These are phyloP conservation scores for Scleropages formosus DNA, from an alignment of 2,797 vertebrate species.

Conservation along the genomic window DNA sequence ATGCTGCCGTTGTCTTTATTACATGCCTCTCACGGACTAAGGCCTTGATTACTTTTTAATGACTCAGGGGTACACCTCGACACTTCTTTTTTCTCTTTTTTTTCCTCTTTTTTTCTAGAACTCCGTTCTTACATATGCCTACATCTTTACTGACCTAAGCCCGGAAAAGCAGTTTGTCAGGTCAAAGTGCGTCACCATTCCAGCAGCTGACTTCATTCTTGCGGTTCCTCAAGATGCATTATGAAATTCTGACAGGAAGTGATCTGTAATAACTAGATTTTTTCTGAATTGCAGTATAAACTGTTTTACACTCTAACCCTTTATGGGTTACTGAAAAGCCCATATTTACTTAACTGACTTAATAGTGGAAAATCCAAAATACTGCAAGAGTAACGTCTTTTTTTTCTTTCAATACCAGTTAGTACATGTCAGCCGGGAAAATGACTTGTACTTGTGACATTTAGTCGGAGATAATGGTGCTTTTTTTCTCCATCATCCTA, in stretches of 20 bases:
- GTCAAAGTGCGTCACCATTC: neutral
- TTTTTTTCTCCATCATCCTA: neutral
- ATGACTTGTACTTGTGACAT: too few relatives aligned
- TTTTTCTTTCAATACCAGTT: neutral
- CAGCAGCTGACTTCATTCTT: too few relatives aligned
- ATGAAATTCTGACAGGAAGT: too few relatives aligned
- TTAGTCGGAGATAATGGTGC: neutral
- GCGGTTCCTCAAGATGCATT: too few relatives aligned
- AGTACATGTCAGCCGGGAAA: neutral
- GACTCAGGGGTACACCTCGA: constrained; percentile 8
- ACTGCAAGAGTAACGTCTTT: neutral
- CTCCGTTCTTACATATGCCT: neutral
- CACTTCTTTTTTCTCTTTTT: constrained; percentile 14
- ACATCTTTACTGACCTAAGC: neutral
- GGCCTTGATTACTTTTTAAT: constrained; percentile 35
- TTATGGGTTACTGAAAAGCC: too few relatives aligned
- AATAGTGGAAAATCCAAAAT: too few relatives aligned
- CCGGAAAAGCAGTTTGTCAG: neutral
- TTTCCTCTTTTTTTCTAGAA: constrained; percentile 11
- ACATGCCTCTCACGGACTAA: constrained; percentile 21
- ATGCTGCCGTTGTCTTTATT: constrained; percentile 29
- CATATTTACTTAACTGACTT: too few relatives aligned
- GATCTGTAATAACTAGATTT: too few relatives aligned
- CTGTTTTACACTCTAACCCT: too few relatives aligned
- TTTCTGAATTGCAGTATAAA: too few relatives aligned